Base-by-base conservation (phyloP, 1,140 invertebrate genomes). In the Sminthurides bifidus region DNA sequence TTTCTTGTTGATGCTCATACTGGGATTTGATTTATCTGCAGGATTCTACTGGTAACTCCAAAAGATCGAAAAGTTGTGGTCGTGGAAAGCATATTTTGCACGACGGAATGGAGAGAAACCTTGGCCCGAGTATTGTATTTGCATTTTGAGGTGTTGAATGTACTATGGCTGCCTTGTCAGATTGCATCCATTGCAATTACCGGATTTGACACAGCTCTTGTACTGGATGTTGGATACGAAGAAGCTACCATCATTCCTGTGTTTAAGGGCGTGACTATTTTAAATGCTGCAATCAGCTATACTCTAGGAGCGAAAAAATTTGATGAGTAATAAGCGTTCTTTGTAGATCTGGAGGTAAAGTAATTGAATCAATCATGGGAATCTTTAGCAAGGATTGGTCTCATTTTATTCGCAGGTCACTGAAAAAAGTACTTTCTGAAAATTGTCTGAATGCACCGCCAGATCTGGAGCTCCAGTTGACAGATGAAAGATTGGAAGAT, bases 61-160 rank as follows among this genome's bases (percentile, higher is more conserved):
- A 95, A 95, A 72, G 92, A 96, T 65, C 75, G 89, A 15, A 82
- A 83, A 68, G 80, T 97, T 49, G 82, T 96, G 0, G 76, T 97
- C 44, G 80, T 95, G 29, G 92, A 97, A 73, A 93, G 89, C 30
- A 72, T 94, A 3, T 74, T 95, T 21, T 82, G 81, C 33, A 81
- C 87, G 1, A 85, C 86, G 2, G 68, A 80, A 38, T 85, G 92
- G 62, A 75, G 88, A 63, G 83, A 94, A 63, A 87, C 83, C 1
- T 70, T 98, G 2, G 91, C 90, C 0, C 87, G 86, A 73, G 90
- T 95, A 15, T 74, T 97, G 10, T 97, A 92, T 68, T 75, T 78
- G 40, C 90, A 96, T 70, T 96, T 85, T 76, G 91, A 95, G 79
- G 87, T 92, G 66, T 76, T 70, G 43, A 70, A 80, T 1, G 69